These are phyloP conservation scores for Seladonia tumulorum DNA, from an alignment of 2,888 invertebrate species.

Conservation along the genomic window DNA sequence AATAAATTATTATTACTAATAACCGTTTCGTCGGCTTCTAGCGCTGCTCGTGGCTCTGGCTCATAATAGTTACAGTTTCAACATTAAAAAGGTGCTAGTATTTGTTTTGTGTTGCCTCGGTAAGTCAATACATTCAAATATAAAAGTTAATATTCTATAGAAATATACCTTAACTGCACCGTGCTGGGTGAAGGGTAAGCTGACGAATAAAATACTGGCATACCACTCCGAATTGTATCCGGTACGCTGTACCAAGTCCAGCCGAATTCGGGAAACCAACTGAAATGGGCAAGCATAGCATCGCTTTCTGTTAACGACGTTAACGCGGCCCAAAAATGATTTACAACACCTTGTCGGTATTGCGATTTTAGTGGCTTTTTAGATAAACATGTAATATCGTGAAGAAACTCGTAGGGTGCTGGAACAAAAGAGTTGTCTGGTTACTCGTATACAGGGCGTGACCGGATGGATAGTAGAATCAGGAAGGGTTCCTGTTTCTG, in stretches of 20 bases:
- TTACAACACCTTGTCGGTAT: constrained; percentile 88
- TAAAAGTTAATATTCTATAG: background rate
- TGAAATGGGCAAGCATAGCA: constrained; percentile 88
- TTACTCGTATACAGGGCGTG: background rate
- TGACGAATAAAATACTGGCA: constrained; percentile 88
- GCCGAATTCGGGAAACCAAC: constrained; percentile 87
- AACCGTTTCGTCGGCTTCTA: too few relatives aligned
- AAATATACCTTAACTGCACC: constrained; percentile 78
- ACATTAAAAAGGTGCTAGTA: background rate
- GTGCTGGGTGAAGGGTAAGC: constrained; percentile 82
- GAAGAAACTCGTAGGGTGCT: constrained; percentile 90
- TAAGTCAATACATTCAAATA: background rate
- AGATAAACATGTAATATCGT: constrained; percentile 89
- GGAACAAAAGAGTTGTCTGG: constrained; percentile 65
- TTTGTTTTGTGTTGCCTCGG: background rate
- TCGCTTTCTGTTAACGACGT: constrained; percentile 89
- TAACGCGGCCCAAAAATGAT: constrained; percentile 88
- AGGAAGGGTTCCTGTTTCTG: too few relatives aligned
- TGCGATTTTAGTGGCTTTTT: constrained; percentile 88
- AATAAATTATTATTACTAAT: too few relatives aligned
- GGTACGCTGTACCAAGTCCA: constrained; percentile 89
- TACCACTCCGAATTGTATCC: constrained; percentile 89
- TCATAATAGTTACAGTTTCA: background rate
- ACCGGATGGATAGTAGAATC: background rate
- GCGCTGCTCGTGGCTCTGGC: too few relatives aligned